phyloP scores from a whole-genome alignment of 2,113 vertebrate genomes.

The Guaruba guarouba region DNA sequence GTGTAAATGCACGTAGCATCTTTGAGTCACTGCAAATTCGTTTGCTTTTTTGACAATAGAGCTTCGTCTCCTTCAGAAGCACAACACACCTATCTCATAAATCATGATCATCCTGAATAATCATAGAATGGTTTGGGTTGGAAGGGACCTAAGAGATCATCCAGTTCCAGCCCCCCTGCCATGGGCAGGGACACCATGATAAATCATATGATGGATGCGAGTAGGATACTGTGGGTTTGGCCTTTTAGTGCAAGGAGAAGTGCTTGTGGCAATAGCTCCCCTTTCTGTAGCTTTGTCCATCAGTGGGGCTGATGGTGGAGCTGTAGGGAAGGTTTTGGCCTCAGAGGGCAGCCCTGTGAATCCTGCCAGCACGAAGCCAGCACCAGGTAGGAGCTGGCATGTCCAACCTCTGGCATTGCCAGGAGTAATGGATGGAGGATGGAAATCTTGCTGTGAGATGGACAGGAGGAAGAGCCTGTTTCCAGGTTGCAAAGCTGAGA shows the following conservation, averaged over 20 bases:
- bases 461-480: background rate
- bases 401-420: background rate
- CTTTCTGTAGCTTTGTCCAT: background rate
- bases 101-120: background rate
- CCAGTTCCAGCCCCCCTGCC: background rate
- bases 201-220: background rate
- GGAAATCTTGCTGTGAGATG: background rate
- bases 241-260: background rate
- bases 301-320: accelerated
- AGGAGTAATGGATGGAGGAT: background rate
- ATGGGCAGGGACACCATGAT: background rate
- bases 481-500: background rate
- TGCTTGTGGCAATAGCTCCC: background rate
- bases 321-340: background rate
- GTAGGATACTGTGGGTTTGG: background rate
- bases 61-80: background rate
- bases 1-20: background rate
- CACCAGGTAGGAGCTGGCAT: background rate
- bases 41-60: background rate
- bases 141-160: background rate
- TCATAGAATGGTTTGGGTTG: background rate
- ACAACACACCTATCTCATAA: background rate
- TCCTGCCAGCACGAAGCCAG: background rate
- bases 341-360: background rate
- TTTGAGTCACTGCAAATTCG: background rate